Percentiles rank a stretch among this genome's conserved stretches.
These are phyloP conservation scores for Phylloscopus whistleri DNA, from an alignment of 2,113 vertebrate genomes.

Conservation along the genomic window DNA sequence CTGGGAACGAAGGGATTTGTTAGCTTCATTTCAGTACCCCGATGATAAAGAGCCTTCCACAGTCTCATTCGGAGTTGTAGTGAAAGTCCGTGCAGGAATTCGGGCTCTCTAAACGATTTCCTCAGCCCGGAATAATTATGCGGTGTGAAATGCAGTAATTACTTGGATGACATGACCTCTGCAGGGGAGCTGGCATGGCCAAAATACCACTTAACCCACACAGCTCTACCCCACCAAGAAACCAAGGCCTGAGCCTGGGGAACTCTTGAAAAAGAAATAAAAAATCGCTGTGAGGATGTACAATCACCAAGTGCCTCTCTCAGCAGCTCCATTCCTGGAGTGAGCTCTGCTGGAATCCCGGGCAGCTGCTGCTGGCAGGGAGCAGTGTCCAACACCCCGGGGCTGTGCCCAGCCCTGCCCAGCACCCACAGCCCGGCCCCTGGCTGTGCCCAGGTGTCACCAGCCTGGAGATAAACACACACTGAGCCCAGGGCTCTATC, in stretches of 20 bases:
- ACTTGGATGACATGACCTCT: not conserved
- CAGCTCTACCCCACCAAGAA: not conserved
- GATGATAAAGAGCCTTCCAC: not conserved
- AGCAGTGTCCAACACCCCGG: not conserved
- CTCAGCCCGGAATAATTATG: not conserved
- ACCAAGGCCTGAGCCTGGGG: not conserved
- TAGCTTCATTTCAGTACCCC: not conserved
- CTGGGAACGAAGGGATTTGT: not conserved
- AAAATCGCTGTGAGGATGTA: not conserved
- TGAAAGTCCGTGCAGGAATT: not conserved
- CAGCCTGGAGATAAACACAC: not conserved
- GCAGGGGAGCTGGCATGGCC: not conserved
- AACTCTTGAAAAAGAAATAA: not conserved
- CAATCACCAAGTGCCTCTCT: not conserved
- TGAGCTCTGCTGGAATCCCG: not conserved
- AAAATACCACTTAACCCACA: not conserved
- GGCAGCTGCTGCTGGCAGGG: not conserved
- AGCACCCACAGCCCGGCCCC: not conserved
- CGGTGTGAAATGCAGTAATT: slow-evolving; percentile 38
- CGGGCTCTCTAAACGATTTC: not conserved
- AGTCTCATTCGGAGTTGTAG: not conserved
- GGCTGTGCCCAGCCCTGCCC: not conserved
- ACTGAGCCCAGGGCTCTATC: not conserved
- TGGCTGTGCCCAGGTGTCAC: too few relatives aligned
- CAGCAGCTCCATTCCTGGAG: not conserved